phyloP scores from a whole-genome alignment of 2,888 invertebrate species.

The Suillia variegata region DNA sequence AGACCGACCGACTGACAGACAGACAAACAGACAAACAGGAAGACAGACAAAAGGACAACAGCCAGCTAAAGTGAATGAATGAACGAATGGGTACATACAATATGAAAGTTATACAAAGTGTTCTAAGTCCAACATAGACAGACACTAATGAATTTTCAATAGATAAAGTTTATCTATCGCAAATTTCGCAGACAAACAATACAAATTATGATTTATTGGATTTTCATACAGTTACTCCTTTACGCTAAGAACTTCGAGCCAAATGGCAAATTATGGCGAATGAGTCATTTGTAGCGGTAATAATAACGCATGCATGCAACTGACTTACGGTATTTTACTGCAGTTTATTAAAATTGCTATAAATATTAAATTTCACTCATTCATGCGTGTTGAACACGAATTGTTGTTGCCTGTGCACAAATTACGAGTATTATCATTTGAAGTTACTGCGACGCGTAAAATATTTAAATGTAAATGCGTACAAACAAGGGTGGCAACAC shows the following conservation, averaged over 20 bases:
- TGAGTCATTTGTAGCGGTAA: background rate
- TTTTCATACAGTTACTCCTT: conserved; percentile 47
- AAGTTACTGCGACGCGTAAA: conserved; percentile 24
- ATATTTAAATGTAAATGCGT: conserved; percentile 8
- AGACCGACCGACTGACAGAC: no score
- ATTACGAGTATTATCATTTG: conserved; percentile 47
- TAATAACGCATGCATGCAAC: background rate
- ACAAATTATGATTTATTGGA: conserved; percentile 55
- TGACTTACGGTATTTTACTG: background rate
- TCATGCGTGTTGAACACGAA: no score
- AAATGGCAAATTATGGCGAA: background rate
- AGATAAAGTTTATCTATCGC: conserved; percentile 44
- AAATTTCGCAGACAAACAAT: conserved; percentile 24
- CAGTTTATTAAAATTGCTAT: conserved; percentile 33
- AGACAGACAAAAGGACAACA: conserved; percentile 15
- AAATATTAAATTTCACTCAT: conserved; percentile 46
- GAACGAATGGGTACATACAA: no score
- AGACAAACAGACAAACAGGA: conserved; percentile 27
- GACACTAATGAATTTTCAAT: conserved; percentile 56
- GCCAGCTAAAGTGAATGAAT: background rate
- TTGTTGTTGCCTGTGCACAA: conserved; percentile 30
- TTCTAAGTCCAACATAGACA: conserved; percentile 35
- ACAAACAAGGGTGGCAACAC: background rate
- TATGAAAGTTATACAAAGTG: conserved; percentile 14
- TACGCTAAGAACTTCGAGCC: background rate